phyloP scores from a whole-genome alignment of 2,113 vertebrate genomes.

The Scytalopus superciliaris region DNA sequence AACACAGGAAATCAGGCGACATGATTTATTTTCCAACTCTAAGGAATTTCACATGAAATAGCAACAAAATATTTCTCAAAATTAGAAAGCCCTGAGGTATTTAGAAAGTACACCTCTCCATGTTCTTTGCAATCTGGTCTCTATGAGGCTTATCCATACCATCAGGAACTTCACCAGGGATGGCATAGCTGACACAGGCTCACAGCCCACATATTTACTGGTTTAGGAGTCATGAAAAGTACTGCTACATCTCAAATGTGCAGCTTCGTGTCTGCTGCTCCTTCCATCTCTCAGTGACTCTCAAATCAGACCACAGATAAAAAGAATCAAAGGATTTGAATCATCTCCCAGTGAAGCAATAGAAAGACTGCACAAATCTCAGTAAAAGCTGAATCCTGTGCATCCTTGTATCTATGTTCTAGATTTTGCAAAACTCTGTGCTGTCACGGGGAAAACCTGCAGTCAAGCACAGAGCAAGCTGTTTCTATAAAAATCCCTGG shows the following conservation, averaged over 20 bases:
- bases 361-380: neutral
- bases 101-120: neutral
- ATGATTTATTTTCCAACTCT: neutral
- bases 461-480: neutral
- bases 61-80: neutral
- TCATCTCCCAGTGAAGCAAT: neutral
- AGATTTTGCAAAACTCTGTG: neutral
- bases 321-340: neutral
- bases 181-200: neutral
- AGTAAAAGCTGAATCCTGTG: neutral
- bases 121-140: neutral
- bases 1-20: neutral
- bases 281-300: neutral
- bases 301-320: neutral
- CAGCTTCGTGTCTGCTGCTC: neutral
- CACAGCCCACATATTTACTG: neutral
- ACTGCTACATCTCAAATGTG: neutral
- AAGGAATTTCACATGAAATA: neutral
- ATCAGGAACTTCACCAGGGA: neutral
- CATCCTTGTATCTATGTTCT: neutral
- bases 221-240: neutral
- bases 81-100: neutral
- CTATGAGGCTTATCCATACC: fast-evolving
- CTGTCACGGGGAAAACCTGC: neutral
- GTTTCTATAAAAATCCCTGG: neutral